phyloP scores from a whole-genome alignment of 1,140 invertebrate species.

The Drosophila takahashii region DNA sequence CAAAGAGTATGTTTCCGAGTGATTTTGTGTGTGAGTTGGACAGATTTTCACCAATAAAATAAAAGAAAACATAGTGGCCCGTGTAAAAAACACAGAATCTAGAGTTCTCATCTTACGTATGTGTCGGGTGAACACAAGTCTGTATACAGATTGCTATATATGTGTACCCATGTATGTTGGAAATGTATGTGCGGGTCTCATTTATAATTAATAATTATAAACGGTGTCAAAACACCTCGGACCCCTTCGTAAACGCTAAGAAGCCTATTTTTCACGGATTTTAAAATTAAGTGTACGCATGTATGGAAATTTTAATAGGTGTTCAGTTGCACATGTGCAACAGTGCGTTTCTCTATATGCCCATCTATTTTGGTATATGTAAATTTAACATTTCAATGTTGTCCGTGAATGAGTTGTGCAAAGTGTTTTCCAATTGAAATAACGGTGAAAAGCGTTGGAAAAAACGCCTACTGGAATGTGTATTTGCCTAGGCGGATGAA shows the following conservation, averaged over 20 bases:
- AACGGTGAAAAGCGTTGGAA: background rate
- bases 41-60: conserved; percentile 2
- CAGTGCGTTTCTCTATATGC: conserved; percentile 10
- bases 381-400: conserved; percentile 4
- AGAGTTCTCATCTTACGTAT: conserved; percentile 12
- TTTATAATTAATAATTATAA: conserved; percentile 5
- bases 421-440: background rate
- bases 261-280: background rate
- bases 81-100: background rate
- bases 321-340: conserved; percentile 10
- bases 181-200: background rate
- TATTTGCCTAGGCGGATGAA: background rate
- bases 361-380: conserved; percentile 9
- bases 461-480: background rate
- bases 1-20: conserved; percentile 12
- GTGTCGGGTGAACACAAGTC: conserved; percentile 19
- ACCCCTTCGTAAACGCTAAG: background rate
- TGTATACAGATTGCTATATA: conserved; percentile 33
- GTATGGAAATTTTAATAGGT: background rate
- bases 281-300: background rate
- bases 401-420: background rate
- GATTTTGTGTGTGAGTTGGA: background rate
- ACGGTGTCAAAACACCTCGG: conserved; percentile 1
- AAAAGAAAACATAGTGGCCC: conserved; percentile 14
- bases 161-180: background rate